A percentile compares a stretch with the other conserved stretches of the same genome.
phyloP scores from a whole-genome alignment of 2,113 vertebrate genomes.

The Candoia aspera region DNA sequence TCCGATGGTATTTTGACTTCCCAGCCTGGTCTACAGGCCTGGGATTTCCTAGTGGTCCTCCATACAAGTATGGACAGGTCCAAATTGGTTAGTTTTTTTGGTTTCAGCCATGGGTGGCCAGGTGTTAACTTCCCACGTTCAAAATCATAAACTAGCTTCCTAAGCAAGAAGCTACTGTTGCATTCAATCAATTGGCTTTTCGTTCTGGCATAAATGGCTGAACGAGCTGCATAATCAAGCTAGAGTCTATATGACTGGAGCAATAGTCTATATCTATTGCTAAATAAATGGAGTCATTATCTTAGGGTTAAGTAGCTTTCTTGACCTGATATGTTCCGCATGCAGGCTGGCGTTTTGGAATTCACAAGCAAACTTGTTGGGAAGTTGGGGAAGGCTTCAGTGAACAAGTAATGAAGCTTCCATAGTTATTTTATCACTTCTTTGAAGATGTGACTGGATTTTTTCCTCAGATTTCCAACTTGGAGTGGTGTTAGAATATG shows the following conservation, averaged over 20 bases:
- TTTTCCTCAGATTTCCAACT: not conserved
- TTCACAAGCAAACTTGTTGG: not conserved
- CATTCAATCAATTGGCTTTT: not conserved
- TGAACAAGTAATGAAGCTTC: not conserved
- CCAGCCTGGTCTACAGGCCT: not conserved
- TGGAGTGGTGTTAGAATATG: not conserved
- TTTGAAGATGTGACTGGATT: not conserved
- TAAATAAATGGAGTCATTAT: not conserved
- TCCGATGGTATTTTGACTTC: not conserved
- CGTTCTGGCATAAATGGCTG: not conserved
- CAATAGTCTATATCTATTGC: not conserved
- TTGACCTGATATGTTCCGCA: not conserved
- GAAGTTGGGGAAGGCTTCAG: not conserved
- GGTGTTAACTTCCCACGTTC: not conserved
- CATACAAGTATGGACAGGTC: not conserved
- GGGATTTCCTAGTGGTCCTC: not conserved
- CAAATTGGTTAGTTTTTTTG: not conserved
- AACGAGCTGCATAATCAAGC: not conserved
- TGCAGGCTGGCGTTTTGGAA: not conserved
- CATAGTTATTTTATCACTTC: not conserved
- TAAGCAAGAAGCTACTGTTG: not conserved
- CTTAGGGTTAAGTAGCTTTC: not conserved
- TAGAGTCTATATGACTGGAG: not conserved
- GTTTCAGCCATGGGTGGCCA: not conserved
- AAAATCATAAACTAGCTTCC: not conserved